Percentiles rank a stretch among this genome's conserved stretches.
These are phyloP conservation scores for Empis stercorea DNA, from an alignment of 2,888 invertebrate species.

Conservation along the genomic window DNA sequence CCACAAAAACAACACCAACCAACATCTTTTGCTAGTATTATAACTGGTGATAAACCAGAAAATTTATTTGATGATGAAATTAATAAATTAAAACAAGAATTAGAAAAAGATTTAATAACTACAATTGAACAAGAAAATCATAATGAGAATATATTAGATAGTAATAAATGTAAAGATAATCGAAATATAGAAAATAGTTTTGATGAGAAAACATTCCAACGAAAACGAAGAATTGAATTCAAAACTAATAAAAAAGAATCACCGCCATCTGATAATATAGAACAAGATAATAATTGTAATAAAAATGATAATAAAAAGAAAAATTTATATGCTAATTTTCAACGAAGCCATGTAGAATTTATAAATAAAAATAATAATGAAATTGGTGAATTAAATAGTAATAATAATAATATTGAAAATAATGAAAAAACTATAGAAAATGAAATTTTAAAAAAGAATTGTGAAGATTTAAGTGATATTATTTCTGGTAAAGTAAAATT, in stretches of 20 bases:
- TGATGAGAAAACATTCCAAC: slow-evolving; percentile 40
- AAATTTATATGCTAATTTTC: slow-evolving; percentile 17
- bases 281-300: not conserved
- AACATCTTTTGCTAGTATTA: slow-evolving; percentile 13
- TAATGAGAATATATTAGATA: slow-evolving; percentile 9
- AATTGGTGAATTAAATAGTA: slow-evolving; percentile 2
- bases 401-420: slow-evolving; percentile 5
- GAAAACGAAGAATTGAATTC: slow-evolving; percentile 41
- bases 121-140: slow-evolving; percentile 9
- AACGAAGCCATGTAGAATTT: slow-evolving; percentile 18
- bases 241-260: slow-evolving; percentile 15
- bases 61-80: slow-evolving; percentile 8
- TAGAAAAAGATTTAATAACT: slow-evolving; percentile 8
- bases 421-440: slow-evolving; percentile 12
- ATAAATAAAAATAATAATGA: slow-evolving; percentile 14
- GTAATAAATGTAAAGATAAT: not conserved
- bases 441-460: slow-evolving; percentile 17
- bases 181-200: slow-evolving; percentile 12
- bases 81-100: slow-evolving; percentile 13
- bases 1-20: too few relatives aligned
- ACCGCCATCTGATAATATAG: slow-evolving; percentile 11
- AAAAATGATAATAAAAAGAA: not conserved
- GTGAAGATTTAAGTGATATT: slow-evolving; percentile 35
- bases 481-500: slow-evolving; percentile 46
- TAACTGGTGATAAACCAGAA: slow-evolving; percentile 12